Percentiles rank a stretch among this genome's conserved stretches.
phyloP scores from a whole-genome alignment of 2,888 invertebrate species.

The Drosophila conformis region DNA sequence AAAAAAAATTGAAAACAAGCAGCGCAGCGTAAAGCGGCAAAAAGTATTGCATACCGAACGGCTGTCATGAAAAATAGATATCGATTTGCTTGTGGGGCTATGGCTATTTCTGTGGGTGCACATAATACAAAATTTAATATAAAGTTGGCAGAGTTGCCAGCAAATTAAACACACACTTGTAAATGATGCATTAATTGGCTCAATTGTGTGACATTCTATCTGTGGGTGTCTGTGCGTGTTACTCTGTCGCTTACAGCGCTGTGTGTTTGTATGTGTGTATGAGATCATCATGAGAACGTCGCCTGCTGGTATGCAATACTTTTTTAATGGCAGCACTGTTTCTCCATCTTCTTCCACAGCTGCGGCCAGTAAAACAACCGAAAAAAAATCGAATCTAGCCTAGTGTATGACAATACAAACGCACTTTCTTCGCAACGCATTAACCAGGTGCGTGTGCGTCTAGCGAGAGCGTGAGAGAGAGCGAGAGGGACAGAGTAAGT shows the following conservation, averaged over 20 bases:
- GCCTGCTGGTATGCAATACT: constrained; percentile 75
- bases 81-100: constrained; percentile 62
- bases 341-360: constrained; percentile 38
- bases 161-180: constrained; percentile 16
- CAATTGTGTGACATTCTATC: constrained; percentile 47
- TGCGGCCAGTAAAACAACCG: constrained; percentile 40
- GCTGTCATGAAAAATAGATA: constrained; percentile 76
- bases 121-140: constrained; percentile 36
- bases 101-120: constrained; percentile 32
- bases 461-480: constrained; percentile 39
- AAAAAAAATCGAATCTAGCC: constrained; percentile 57
- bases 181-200: constrained; percentile 54
- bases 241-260: constrained; percentile 20
- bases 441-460: constrained; percentile 72
- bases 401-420: constrained; percentile 69
- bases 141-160: constrained; percentile 29
- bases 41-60: constrained; percentile 75
- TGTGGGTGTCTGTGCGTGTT: constrained; percentile 14
- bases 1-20: constrained; percentile 11
- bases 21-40: constrained; percentile 48
- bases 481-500: constrained; percentile 17
- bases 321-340: constrained; percentile 26
- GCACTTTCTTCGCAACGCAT: constrained; percentile 74
- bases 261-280: constrained; percentile 42
- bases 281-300: constrained; percentile 69